phyloP scores from a whole-genome alignment of 2,797 vertebrate genomes.

The Lepilemur ruficaudatus region DNA sequence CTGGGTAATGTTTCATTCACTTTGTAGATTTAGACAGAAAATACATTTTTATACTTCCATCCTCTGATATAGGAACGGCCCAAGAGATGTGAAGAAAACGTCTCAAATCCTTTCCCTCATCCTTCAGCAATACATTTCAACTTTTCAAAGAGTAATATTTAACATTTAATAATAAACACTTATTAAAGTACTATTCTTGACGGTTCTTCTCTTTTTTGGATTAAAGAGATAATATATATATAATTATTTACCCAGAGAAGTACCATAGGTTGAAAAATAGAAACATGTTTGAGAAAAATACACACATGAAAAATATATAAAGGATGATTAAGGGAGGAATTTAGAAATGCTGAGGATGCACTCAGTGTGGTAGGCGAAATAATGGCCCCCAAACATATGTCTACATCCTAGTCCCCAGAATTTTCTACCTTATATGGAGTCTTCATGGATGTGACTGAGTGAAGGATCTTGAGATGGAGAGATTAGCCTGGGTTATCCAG shows the following conservation, averaged over 20 bases:
- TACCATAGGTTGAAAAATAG: background rate
- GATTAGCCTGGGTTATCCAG: background rate
- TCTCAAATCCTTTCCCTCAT: background rate
- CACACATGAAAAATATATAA: background rate
- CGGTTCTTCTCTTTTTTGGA: background rate
- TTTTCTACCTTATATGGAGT: background rate
- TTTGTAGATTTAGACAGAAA: background rate
- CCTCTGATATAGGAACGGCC: background rate
- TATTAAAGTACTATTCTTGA: background rate
- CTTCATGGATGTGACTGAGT: background rate
- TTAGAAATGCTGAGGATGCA: background rate
- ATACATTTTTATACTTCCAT: background rate
- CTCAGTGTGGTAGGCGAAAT: background rate
- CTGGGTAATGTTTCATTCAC: background rate
- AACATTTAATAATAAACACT: background rate
- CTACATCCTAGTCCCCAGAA: background rate
- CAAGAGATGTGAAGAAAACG: background rate
- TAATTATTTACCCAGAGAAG: background rate
- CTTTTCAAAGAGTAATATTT: constrained; percentile 20
- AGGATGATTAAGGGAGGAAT: background rate
- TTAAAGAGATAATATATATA: background rate
- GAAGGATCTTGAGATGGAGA: background rate
- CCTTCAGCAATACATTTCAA: background rate
- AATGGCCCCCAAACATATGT: background rate
- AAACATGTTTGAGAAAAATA: background rate